phyloP scores from a whole-genome alignment of 1,140 invertebrate species.

The Laupala kohalensis region DNA sequence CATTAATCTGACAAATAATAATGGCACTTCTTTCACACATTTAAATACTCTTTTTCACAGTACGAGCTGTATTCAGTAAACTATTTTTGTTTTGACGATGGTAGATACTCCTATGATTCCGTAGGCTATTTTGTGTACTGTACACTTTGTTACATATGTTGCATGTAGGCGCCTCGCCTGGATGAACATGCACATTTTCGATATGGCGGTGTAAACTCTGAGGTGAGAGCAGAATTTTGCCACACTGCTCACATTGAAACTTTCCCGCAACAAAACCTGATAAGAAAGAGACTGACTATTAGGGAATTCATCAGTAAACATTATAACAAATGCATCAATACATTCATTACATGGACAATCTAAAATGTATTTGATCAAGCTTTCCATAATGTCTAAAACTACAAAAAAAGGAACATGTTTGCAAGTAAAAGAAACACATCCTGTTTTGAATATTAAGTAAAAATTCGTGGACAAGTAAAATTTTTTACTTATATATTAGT shows the following conservation, averaged over 20 bases:
- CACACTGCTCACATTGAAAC: constrained; percentile 52
- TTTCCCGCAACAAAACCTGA: constrained; percentile 26
- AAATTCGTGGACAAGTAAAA: no score
- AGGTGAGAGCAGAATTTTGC: constrained; percentile 71
- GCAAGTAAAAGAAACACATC: no score
- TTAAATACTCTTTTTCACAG: background rate
- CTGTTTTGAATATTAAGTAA: no score
- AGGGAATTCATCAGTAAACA: background rate
- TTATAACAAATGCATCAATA: background rate
- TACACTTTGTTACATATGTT: constrained; percentile 78
- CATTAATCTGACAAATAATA: no score
- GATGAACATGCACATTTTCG: constrained; percentile 74
- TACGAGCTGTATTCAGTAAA: background rate
- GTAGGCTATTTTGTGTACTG: constrained; percentile 71
- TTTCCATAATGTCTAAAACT: no score
- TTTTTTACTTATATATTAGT: no score
- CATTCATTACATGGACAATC: no score
- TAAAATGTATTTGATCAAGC: no score
- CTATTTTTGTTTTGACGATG: constrained; percentile 30
- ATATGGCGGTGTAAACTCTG: constrained; percentile 73
- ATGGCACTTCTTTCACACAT: background rate
- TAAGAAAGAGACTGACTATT: constrained; percentile 13
- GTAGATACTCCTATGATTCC: constrained; percentile 82
- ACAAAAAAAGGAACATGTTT: no score
- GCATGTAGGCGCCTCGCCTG: constrained; percentile 71